These are phyloP conservation scores for Pipistrellus nathusii DNA, from an alignment of 2,797 vertebrate genomes.

Conservation along the genomic window DNA sequence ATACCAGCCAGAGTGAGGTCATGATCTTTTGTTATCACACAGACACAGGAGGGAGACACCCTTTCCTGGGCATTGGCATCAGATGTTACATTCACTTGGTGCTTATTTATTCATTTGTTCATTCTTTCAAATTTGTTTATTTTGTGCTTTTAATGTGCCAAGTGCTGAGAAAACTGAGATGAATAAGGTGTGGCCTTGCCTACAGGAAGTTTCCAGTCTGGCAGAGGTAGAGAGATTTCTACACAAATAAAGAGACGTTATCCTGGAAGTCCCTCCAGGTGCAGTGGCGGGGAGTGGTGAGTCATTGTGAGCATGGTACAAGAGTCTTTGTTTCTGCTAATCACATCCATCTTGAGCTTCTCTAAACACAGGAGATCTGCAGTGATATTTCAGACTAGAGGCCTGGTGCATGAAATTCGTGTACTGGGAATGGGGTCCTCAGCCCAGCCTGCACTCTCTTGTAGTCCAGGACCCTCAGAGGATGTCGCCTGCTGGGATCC, in stretches of 20 bases:
- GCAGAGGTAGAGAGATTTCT: slow-evolving; percentile 29
- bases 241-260: slow-evolving; percentile 19
- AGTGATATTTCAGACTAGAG: not conserved
- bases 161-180: slow-evolving; percentile 37
- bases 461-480: too few relatives aligned
- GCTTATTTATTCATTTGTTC: slow-evolving; percentile 47
- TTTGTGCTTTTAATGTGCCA: slow-evolving; percentile 55
- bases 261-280: not conserved
- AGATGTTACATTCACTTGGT: slow-evolving; percentile 40
- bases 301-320: not conserved
- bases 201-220: slow-evolving; percentile 47
- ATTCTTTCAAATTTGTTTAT: slow-evolving; percentile 46
- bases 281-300: not conserved
- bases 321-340: not conserved
- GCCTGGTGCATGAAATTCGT: too few relatives aligned
- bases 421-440: too few relatives aligned
- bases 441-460: too few relatives aligned
- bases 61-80: not conserved
- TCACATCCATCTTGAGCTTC: not conserved
- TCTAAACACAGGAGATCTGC: not conserved
- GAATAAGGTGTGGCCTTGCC: slow-evolving; percentile 14
- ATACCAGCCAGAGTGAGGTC: not conserved
- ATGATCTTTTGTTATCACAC: not conserved
- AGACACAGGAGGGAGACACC: not conserved
- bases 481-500: too few relatives aligned